Evolutionary conservation across 1,140 invertebrate genomes (phyloP).

Genomic region (Aphelenchoides avenae): DNA sequence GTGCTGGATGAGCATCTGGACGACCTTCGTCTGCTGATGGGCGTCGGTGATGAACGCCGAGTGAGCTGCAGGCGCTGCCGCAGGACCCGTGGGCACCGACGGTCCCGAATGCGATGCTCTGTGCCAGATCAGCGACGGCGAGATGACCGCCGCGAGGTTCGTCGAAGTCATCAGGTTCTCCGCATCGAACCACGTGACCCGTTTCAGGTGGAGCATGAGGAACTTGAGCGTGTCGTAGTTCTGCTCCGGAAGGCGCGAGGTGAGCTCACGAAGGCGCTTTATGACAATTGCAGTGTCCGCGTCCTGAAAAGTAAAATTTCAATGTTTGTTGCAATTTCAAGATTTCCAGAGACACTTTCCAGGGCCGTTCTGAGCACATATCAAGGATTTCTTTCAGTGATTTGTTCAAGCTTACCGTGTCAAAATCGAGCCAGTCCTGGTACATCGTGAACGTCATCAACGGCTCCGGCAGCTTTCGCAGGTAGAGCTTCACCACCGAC

Average conservation of each 20-base stretch:
- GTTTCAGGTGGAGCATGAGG: slow-evolving; percentile 51
- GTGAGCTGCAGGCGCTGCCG: no score
- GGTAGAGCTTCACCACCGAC: slow-evolving; percentile 73
- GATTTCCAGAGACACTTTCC: no score
- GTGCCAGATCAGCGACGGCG: slow-evolving; percentile 54
- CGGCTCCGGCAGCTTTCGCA: slow-evolving; percentile 89
- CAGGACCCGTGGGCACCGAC: no score
- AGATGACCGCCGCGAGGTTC: slow-evolving; percentile 55
- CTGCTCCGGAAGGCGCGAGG: slow-evolving; percentile 40
- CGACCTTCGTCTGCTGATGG: slow-evolving; percentile 45
- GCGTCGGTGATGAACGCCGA: slow-evolving; percentile 43
- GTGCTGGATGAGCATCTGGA: slow-evolving; percentile 52
- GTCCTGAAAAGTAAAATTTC: no score
- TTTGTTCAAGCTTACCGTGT: no score
- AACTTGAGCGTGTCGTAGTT: slow-evolving; percentile 56
- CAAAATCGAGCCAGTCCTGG: slow-evolving; percentile 70
- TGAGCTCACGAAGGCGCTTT: slow-evolving; percentile 22
- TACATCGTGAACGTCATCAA: slow-evolving; percentile 81
- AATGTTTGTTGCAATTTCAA: no score
- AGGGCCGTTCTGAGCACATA: no score
- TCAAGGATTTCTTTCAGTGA: no score
- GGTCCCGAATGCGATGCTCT: no score
- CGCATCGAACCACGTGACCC: slow-evolving; percentile 55
- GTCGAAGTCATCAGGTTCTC: slow-evolving; percentile 56
- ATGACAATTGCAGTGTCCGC: slow-evolving; percentile 1